Conservation (phyloP, 2,888 invertebrate genomes). For the Nipponacmea schrenckii region DNA sequence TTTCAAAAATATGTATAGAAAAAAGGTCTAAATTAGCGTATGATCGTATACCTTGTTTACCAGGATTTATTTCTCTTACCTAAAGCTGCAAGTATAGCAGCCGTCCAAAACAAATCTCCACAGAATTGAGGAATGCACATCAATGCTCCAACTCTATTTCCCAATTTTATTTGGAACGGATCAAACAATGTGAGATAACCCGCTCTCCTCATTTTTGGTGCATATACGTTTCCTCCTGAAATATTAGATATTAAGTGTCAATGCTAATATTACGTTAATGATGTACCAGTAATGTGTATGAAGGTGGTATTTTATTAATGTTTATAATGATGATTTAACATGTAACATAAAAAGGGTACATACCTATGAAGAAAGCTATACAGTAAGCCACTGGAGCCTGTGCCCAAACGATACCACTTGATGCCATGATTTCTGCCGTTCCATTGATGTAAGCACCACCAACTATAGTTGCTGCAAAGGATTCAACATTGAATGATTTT, state of each 20-base stretch:
- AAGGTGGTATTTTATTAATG: too few species aligned
- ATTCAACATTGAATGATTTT: too few species aligned
- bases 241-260: background rate
- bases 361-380: constrained; percentile 35
- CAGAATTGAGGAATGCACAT: constrained; percentile 58
- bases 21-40: too few species aligned
- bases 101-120: constrained; percentile 62
- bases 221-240: constrained; percentile 55
- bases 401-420: constrained; percentile 33
- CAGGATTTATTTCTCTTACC: constrained; percentile 42
- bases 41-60: too few species aligned
- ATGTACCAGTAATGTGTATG: too few species aligned
- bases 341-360: background rate
- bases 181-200: constrained; percentile 62
- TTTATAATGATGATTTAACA: too few species aligned
- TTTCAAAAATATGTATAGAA: too few species aligned
- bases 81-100: constrained; percentile 58
- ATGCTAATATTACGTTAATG: too few species aligned
- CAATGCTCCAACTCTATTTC: constrained; percentile 52
- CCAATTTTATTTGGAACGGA: constrained; percentile 58
- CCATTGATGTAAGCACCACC: constrained; percentile 40
- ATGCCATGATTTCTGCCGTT: constrained; percentile 33
- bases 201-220: constrained; percentile 51
- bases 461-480: constrained; percentile 32
- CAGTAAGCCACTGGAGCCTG: constrained; percentile 33